phyloP scores from a whole-genome alignment of 2,113 vertebrate species.

The Eublepharis macularius region DNA sequence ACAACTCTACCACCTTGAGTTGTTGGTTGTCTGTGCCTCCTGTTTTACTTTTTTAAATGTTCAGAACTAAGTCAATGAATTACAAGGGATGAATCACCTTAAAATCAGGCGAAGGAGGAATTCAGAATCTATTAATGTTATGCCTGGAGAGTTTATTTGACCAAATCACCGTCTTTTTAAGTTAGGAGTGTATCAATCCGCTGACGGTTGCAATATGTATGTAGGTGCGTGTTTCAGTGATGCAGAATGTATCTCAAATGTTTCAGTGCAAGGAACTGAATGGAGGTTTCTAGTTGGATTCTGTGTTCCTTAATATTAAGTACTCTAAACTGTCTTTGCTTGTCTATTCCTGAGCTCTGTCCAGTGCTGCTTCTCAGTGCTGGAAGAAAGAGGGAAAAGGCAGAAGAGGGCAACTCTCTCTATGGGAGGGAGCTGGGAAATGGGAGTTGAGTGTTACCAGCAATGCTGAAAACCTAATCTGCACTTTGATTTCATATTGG shows the following conservation, averaged over 20 bases:
- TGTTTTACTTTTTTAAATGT: neutral
- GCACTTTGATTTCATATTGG: slow-evolving; percentile 15
- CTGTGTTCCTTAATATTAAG: neutral
- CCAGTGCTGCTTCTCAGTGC: neutral
- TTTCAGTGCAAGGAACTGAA: slow-evolving; percentile 4
- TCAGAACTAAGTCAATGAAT: neutral
- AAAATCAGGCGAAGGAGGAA: slow-evolving; percentile 14
- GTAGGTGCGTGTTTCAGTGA: neutral
- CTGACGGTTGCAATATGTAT: neutral
- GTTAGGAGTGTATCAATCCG: neutral
- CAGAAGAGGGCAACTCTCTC: neutral
- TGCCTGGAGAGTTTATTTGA: neutral
- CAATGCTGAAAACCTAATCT: slow-evolving; percentile 23
- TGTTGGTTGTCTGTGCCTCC: neutral
- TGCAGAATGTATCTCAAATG: slow-evolving; percentile 44
- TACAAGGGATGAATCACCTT: slow-evolving; percentile 20
- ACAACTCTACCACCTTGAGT: neutral
- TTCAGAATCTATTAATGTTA: neutral
- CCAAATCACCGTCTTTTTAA: neutral
- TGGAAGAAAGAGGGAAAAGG: neutral
- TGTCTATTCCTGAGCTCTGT: neutral
- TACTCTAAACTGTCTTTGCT: neutral
- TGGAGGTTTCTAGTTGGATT: slow-evolving; percentile 27
- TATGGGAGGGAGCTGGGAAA: neutral
- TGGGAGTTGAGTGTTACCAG: neutral